Conservation (phyloP, 2,888 invertebrate species). For the Scaptomyza parva region DNA sequence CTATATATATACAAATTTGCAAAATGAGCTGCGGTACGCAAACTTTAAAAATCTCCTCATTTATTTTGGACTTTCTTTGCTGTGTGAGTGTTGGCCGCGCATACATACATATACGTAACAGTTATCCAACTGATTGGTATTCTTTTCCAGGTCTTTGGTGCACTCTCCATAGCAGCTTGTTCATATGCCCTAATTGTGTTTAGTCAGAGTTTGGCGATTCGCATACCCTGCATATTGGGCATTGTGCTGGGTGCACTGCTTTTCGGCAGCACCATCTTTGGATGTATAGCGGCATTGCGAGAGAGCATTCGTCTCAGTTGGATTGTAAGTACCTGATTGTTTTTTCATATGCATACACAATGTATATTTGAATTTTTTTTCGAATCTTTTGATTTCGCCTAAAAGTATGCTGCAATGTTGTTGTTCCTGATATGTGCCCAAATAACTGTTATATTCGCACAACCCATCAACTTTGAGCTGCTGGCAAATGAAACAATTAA, state of each 20-base stretch:
- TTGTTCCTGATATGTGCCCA: constrained; percentile 68
- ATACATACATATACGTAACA: not conserved
- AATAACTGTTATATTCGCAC: constrained; percentile 73
- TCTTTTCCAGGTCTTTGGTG: constrained; percentile 63
- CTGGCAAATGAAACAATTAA: constrained; percentile 73
- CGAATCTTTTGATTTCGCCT: not conserved
- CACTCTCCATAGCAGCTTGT: constrained; percentile 69
- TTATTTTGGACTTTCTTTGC: constrained; percentile 79
- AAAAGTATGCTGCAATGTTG: constrained; percentile 71
- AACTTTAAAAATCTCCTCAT: constrained; percentile 73
- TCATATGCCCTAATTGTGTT: constrained; percentile 69
- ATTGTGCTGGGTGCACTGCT: constrained; percentile 69
- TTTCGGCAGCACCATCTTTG: constrained; percentile 71
- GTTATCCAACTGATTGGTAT: not conserved
- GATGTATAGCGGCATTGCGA: constrained; percentile 66
- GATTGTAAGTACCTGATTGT: constrained; percentile 64
- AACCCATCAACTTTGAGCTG: constrained; percentile 69
- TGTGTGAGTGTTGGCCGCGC: constrained; percentile 66
- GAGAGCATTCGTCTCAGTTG: constrained; percentile 69
- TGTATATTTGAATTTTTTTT: not conserved
- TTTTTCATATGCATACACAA: too few species aligned
- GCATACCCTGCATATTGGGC: constrained; percentile 77
- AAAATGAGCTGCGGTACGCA: constrained; percentile 76
- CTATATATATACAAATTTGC: not conserved
- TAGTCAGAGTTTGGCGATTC: constrained; percentile 63